phyloP scores from a whole-genome alignment of 2,797 vertebrate species.

The Mormyrops attenuatus region DNA sequence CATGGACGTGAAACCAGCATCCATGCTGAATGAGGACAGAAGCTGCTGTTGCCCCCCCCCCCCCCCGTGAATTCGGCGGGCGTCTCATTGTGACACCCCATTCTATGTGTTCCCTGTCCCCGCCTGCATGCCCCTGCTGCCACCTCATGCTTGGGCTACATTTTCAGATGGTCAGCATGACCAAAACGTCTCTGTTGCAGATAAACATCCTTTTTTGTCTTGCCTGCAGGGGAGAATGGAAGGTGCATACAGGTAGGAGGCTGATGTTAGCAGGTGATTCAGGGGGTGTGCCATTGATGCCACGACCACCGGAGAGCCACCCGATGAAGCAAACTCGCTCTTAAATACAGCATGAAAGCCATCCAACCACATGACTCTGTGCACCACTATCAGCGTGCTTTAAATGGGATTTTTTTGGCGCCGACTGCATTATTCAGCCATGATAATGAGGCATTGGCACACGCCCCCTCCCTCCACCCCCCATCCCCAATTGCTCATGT shows the following conservation, averaged over 20 bases:
- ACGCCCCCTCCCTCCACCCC: neutral
- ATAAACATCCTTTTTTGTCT: neutral
- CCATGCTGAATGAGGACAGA: neutral
- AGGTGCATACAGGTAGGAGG: neutral
- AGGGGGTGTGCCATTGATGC: neutral
- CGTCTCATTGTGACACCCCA: neutral
- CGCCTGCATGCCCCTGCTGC: neutral
- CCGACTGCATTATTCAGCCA: neutral
- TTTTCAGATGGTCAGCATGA: neutral
- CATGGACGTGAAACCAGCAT: neutral
- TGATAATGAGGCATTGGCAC: neutral
- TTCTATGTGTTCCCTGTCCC: neutral
- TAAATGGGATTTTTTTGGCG: neutral
- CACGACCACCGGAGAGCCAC: neutral
- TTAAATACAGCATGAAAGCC: neutral
- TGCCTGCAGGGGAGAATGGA: neutral
- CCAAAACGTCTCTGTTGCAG: neutral
- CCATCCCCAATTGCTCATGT: neutral
- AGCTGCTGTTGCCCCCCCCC: neutral
- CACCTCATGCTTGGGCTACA: neutral
- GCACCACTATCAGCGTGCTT: neutral
- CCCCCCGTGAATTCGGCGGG: neutral
- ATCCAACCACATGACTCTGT: neutral
- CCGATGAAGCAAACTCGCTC: neutral
- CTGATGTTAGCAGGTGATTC: neutral